Percentiles rank a stretch among this genome's conserved stretches.
Evolutionary conservation across 2,113 vertebrate genomes (phyloP).

Genomic region (Apodemus speciosus): DNA sequence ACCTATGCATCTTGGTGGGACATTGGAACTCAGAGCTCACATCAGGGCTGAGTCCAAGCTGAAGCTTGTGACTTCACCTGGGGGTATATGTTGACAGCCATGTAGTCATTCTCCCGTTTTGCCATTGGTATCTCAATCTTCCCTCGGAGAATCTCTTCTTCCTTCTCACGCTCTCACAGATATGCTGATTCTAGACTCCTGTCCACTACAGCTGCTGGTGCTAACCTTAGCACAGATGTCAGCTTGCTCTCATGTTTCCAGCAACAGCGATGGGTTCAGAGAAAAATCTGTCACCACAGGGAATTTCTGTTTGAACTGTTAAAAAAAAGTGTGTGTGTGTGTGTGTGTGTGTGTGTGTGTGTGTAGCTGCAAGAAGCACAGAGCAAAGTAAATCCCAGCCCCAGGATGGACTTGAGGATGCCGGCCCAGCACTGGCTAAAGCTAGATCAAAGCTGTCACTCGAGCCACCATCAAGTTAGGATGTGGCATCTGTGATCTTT

Average conservation of each 20-base stretch:
- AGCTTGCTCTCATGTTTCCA: background rate
- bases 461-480: background rate
- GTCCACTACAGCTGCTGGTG: background rate
- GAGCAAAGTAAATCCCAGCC: background rate
- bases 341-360: background rate
- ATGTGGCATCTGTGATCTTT: background rate
- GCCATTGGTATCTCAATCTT: background rate
- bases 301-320: background rate
- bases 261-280: background rate
- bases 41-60: background rate
- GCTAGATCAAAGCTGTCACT: background rate
- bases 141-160: background rate
- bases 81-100: background rate
- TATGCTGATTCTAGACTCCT: background rate
- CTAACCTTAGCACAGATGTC: background rate
- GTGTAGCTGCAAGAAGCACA: background rate
- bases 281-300: background rate
- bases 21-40: background rate
- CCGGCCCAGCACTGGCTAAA: too few relatives aligned
- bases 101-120: background rate
- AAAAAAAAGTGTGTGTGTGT: background rate
- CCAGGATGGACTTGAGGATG: background rate
- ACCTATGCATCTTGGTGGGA: background rate
- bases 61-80: rapidly evolving
- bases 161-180: background rate